phyloP scores from a whole-genome alignment of 2,797 vertebrate species.

The Macroramphosus scolopax region DNA sequence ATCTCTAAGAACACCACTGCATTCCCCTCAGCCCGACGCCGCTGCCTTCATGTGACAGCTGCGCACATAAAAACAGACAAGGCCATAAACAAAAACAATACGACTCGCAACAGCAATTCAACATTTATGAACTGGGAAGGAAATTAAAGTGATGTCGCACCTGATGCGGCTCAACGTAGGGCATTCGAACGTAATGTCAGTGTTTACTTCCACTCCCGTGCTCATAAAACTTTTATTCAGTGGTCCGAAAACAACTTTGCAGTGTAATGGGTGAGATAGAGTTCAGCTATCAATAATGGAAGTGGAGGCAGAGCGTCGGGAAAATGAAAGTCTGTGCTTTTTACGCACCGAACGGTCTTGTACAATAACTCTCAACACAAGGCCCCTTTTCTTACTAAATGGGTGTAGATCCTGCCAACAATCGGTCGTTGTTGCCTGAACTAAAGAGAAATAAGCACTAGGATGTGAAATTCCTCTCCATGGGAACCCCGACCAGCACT shows the following conservation, averaged over 20 bases:
- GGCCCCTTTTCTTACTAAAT: too few species aligned
- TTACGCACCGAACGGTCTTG: too few species aligned
- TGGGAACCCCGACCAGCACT: constrained; percentile 62
- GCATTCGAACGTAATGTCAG: constrained; percentile 11
- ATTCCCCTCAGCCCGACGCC: constrained; percentile 47
- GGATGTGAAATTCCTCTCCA: constrained; percentile 75
- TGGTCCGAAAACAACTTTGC: neutral
- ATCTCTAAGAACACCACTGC: constrained; percentile 57
- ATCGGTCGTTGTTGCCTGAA: constrained; percentile 40
- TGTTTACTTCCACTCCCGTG: neutral
- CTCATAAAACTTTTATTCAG: constrained; percentile 6
- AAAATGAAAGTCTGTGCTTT: too few species aligned
- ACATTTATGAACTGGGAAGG: constrained; percentile 49
- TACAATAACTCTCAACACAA: too few species aligned
- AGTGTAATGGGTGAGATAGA: too few species aligned
- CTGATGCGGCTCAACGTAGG: constrained; percentile 19
- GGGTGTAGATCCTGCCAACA: constrained; percentile 47
- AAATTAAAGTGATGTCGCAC: too few species aligned
- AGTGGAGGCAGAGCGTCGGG: too few species aligned
- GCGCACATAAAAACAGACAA: constrained; percentile 57
- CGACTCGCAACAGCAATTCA: constrained; percentile 37
- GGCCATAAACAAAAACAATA: constrained; percentile 62
- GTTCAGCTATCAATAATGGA: neutral
- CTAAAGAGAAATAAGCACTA: constrained; percentile 65
- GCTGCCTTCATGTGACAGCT: constrained; percentile 60